These are phyloP conservation scores for Brotogeris chrysoptera DNA, from an alignment of 2,797 vertebrate genomes.

Conservation along the genomic window DNA sequence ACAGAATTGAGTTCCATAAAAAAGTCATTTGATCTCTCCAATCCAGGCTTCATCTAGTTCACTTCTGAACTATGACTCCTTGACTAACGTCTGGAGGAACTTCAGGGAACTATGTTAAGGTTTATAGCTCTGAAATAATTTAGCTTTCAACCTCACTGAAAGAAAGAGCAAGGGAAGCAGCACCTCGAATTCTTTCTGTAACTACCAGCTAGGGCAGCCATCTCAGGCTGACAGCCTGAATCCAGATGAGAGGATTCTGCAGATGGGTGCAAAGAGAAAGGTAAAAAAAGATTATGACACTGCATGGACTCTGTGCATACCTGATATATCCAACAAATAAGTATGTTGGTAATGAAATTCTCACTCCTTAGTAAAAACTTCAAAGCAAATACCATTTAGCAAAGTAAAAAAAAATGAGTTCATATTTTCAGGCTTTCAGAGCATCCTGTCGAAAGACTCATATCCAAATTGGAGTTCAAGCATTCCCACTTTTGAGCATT, in stretches of 20 bases:
- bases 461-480: neutral
- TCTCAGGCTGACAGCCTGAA: neutral
- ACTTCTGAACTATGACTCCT: neutral
- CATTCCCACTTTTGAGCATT: neutral
- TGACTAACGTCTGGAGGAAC: neutral
- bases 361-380: neutral
- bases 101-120: neutral
- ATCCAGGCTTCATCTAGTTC: neutral
- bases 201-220: neutral
- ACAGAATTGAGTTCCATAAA: neutral
- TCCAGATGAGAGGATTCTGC: neutral
- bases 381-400: neutral
- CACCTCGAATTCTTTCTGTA: neutral
- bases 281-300: neutral
- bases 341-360: neutral
- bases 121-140: neutral
- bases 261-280: rapidly evolving
- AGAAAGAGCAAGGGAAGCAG: neutral
- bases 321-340: neutral
- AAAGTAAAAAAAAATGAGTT: neutral
- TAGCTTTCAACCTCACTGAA: neutral
- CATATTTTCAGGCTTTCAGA: neutral
- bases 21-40: neutral
- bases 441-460: neutral
- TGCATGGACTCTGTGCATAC: neutral